Base-by-base conservation (phyloP, 2,888 invertebrate species). In the Erpobdella octoculata region DNA sequence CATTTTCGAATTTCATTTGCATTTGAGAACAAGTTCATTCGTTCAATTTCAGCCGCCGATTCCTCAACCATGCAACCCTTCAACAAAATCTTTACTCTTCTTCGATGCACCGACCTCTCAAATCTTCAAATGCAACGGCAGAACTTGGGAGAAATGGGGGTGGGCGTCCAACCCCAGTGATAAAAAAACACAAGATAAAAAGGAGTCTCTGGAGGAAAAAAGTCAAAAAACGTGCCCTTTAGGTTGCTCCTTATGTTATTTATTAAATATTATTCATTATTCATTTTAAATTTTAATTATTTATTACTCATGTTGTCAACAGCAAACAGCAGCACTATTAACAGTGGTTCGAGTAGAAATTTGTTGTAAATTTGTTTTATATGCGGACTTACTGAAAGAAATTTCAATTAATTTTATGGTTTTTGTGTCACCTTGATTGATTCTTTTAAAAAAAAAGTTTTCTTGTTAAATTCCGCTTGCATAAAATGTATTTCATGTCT, bases 121-220 rank as follows among this genome's bases (percentile, higher is more conserved):
- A 33, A n/a, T 69, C 28, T 69, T 58, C 58, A 48, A 35, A 31
- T 69, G 69, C 36, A 48, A 69, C 37, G 69, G 69, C n/a, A 69
- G 33, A 37, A 12, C 25, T n/a, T 69, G 69, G 69, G 58, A 38
- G 46, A 25, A 69, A 37, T 58, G 69, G 69, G 46, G 46, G 9
- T 41, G 46, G 31, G 35, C 21, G 18, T 31, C 35, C 35, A 35
- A 58, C 38, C 18, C 31, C 33, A 21, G 21, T 21, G 46, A 41
- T 21, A 37, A 41, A 8, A 67, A 67, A 25, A 41, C 5, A n/a
- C 21, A 53, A 12, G 53, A 53, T 25, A 53, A 53, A 28, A 53
- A 53, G 53, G 53, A 53, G 28, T 12, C 53, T 9, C 21, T 53
- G 21, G 53, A 38, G 25, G 65, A 33, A 18, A 65, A 65, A 15